Percentiles rank a stretch among this genome's conserved stretches.
phyloP scores from a whole-genome alignment of 2,888 invertebrate genomes.

The Hypercompe scribonia region DNA sequence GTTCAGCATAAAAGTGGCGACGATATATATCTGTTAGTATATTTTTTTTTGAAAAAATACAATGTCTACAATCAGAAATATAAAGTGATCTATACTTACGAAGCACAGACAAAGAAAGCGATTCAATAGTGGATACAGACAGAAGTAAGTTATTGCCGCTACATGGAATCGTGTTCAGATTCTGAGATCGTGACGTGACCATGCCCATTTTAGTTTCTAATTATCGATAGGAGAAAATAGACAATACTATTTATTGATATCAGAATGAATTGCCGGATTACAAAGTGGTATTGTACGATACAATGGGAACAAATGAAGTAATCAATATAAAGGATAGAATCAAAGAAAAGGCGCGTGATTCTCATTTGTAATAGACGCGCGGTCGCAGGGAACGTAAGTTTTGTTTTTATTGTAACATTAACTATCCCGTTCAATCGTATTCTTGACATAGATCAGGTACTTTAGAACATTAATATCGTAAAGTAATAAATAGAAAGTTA shows the following conservation, averaged over 20 bases:
- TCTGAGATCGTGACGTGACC: constrained; percentile 63
- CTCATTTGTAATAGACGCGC: constrained; percentile 45
- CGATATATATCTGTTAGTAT: neutral
- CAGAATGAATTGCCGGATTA: constrained; percentile 54
- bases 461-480: constrained; percentile 22
- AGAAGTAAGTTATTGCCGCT: constrained; percentile 57
- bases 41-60: too few species aligned
- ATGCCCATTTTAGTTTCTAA: constrained; percentile 70
- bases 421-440: constrained; percentile 22
- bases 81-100: constrained; percentile 41
- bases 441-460: constrained; percentile 26
- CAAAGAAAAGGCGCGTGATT: constrained; percentile 49
- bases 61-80: constrained; percentile 33
- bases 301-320: constrained; percentile 57
- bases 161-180: constrained; percentile 60
- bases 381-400: constrained; percentile 5
- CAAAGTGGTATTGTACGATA: constrained; percentile 43
- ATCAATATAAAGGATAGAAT: constrained; percentile 53
- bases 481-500: constrained; percentile 29
- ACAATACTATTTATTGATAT: constrained; percentile 58
- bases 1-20: constrained; percentile 8
- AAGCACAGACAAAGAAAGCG: constrained; percentile 43
- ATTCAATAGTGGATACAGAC: constrained; percentile 38
- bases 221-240: constrained; percentile 67
- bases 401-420: constrained; percentile 46